These are phyloP conservation scores for Drosophila equinoxialis DNA, from an alignment of 1,140 invertebrate species.

Conservation along the genomic window DNA sequence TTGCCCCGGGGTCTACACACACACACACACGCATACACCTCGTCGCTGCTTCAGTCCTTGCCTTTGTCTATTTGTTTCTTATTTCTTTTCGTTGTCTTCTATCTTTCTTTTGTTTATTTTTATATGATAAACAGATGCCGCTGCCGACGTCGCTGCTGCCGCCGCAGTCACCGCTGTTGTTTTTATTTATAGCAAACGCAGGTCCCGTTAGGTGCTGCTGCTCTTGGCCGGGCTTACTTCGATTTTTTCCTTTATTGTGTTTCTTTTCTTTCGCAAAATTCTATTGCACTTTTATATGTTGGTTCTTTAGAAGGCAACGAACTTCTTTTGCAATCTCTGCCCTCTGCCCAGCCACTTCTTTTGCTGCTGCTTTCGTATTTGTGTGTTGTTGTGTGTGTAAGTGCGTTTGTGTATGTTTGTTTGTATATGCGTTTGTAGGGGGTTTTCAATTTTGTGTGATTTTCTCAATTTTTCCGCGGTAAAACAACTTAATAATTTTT, in stretches of 20 bases:
- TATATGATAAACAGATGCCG: constrained; percentile 60
- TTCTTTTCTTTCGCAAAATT: constrained; percentile 41
- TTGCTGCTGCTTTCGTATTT: neutral
- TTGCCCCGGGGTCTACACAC: neutral
- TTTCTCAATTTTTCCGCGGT: neutral
- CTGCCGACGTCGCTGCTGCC: constrained; percentile 15
- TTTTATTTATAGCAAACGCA: constrained; percentile 62
- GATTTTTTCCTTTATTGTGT: constrained; percentile 35
- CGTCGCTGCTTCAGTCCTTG: constrained; percentile 15
- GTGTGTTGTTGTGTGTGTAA: neutral
- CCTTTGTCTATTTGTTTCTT: constrained; percentile 21
- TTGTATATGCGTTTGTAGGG: neutral
- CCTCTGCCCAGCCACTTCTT: neutral
- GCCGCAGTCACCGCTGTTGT: neutral
- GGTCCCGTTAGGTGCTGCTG: constrained; percentile 25
- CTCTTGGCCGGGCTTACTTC: constrained; percentile 53
- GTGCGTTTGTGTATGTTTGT: neutral
- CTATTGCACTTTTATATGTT: constrained; percentile 65
- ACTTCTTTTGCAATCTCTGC: constrained; percentile 11
- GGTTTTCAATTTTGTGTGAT: neutral
- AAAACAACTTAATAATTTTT: neutral
- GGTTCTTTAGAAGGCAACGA: constrained; percentile 32
- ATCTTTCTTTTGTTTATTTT: constrained; percentile 65
- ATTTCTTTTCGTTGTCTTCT: constrained; percentile 20
- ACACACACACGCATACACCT: neutral